phyloP scores from a whole-genome alignment of 2,113 vertebrate genomes.

The Apaloderma vittatum region DNA sequence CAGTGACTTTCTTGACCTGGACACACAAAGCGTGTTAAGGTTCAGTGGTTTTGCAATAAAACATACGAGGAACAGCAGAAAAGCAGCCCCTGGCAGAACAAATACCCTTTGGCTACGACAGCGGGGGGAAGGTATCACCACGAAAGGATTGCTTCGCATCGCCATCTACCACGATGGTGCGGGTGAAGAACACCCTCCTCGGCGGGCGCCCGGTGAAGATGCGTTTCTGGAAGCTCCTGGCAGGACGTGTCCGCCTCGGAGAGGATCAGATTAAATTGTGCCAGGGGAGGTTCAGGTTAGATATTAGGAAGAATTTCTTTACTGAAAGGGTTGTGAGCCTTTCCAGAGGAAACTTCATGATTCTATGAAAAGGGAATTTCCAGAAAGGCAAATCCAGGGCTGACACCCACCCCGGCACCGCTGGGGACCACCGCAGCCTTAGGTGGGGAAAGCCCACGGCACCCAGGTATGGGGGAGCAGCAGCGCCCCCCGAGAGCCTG shows the following conservation, averaged over 20 bases:
- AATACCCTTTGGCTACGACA: not conserved
- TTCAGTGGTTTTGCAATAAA: constrained; percentile 73
- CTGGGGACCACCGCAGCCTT: not conserved
- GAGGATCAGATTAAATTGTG: not conserved
- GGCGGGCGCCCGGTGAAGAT: not conserved
- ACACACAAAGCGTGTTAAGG: constrained; percentile 81
- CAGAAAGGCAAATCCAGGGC: constrained; percentile 13
- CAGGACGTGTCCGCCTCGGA: not conserved
- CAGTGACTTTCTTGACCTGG: constrained; percentile 87
- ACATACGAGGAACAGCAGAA: constrained; percentile 42
- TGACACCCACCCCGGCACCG: not conserved
- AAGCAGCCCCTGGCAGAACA: constrained; percentile 32
- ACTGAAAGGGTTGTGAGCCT: too few species aligned
- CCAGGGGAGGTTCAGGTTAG: too few species aligned
- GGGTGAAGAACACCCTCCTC: not conserved
- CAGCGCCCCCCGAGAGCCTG: not conserved
- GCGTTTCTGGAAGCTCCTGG: not conserved
- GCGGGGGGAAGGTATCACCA: constrained; percentile 4
- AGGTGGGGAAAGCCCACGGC: not conserved
- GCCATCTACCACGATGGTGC: not conserved
- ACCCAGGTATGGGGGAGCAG: not conserved
- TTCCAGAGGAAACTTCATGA: too few species aligned
- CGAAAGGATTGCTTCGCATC: not conserved
- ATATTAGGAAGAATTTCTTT: too few species aligned
- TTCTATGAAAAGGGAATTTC: not conserved